Evolutionary conservation across 2,888 invertebrate genomes (phyloP), one percentile per base, ranked within the genome.

Genomic region (Philaethria dido): DNA sequence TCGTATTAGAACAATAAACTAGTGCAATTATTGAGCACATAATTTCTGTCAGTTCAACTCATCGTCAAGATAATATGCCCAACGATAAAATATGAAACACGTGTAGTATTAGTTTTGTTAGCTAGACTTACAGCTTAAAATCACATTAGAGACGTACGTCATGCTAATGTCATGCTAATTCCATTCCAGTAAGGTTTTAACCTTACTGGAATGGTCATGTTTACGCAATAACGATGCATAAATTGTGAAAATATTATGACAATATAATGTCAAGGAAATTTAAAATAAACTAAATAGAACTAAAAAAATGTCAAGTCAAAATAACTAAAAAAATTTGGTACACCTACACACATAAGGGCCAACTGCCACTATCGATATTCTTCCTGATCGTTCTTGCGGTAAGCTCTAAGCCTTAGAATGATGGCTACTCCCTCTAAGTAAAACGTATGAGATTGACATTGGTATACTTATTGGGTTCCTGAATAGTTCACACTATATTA

Each of bases 291-390:
- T 47, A 47, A 6, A 0, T 50, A 5, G 14, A 3, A 52, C 11
- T 52, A n/a, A 22, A 39, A 39, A 39, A 13, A 48, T 5, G 16
- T 5, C 25, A 20, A 20, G 25, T 14, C 39, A 48, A 39, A 25
- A 3, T 33, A 29, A 55, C 6, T 36, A 57, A 36, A n/a, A 50
- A 50, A 45, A 52, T 14, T 55, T 22, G 18, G 63, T 78, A 85
- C 87, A 88, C 83, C 83, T 86, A 86, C 1, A 25, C 8, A 78
- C 6, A 80, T 74, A 81, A 83, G 84, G 85, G 85, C 78, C 80
- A 83, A 78, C 79, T 83, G 87, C 82, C 86, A 84, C 76, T 74
- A 68, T 73, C 77, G 73, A 82, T 86, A 87, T 87, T 84, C 86
- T 39, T 64, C 65, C 70, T 77, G 77, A 83, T 86, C 77, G 79